Base-by-base conservation (phyloP, 2,888 invertebrate species). In the Hypomecis punctinalis region DNA sequence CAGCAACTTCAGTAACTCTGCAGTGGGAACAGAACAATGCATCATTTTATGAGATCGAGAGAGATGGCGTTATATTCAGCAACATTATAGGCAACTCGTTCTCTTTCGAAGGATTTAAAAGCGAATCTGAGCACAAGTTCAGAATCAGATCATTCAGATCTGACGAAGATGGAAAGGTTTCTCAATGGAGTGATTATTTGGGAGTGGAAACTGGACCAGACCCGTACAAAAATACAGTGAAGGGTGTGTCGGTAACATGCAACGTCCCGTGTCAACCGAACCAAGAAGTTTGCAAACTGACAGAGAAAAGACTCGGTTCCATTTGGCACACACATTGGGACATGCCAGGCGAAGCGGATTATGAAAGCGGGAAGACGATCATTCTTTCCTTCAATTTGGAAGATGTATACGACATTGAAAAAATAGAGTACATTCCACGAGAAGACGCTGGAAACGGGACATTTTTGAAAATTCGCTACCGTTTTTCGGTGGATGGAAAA, bases 381-480 rank as follows among this genome's bases (percentile, higher is more conserved):
- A 75, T 66, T 13, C 67, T 88, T 10, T 73, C 71, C 23, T 88
- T 88, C 43, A 82, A 87, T 66, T 74, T 88, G 36, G 77, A 79
- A 6, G 61, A 72, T 33, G 61, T 78, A 6, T 77, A 78, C 58
- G 71, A 76, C 45, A 79, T 91, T 43, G 81, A 84, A 5, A 85
- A 79, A 75, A 72, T 89, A 5, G 86, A 85, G 67, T 91, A 91
- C 68, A 70, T 75, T 10, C 90, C 90, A 0, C 80, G 89, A 2
- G 74, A 78, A 9, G 86, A 89, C 58, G 88, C 82, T 1, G 87
- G 88, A 0, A 89, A 89, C 66, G 90, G 91, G 0, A 90, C 87
- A 5, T 78, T 91, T 51, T 63, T 86, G 23, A 73, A 80, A 61
- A 46, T 89, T 0, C 78, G 85, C 68, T 89, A 88, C 66, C 81